phyloP scores from a whole-genome alignment of 2,888 invertebrate species.

The Ptilodon capucinus region DNA sequence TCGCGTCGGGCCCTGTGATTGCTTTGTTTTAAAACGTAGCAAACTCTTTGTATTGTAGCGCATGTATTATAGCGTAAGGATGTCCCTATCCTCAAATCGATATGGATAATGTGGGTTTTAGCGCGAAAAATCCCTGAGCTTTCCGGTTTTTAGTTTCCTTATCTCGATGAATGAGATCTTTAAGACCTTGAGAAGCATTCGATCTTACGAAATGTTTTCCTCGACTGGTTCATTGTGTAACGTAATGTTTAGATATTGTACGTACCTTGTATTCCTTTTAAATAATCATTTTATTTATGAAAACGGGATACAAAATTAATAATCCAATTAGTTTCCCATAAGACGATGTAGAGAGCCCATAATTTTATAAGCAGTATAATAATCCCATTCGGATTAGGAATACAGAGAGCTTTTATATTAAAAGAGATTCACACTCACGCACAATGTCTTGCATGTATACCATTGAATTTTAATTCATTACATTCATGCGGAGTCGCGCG shows the following conservation, averaged over 20 bases:
- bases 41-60: slow-evolving; percentile 43
- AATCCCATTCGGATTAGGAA: slow-evolving; percentile 23
- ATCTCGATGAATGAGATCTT: slow-evolving; percentile 50
- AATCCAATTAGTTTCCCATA: slow-evolving; percentile 44
- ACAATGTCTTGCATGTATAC: slow-evolving; percentile 56
- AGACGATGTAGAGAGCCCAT: slow-evolving; percentile 8
- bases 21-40: slow-evolving; percentile 56
- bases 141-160: slow-evolving; percentile 52
- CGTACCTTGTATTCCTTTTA: background rate
- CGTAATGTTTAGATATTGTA: slow-evolving; percentile 19
- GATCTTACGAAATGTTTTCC: slow-evolving; percentile 60
- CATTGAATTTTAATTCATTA: slow-evolving; percentile 81
- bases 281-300: background rate
- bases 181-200: slow-evolving; percentile 55
- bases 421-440: slow-evolving; percentile 60
- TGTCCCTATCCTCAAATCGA: slow-evolving; percentile 56
- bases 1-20: slow-evolving; percentile 32
- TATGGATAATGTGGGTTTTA: slow-evolving; percentile 47
- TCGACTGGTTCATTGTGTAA: slow-evolving; percentile 50
- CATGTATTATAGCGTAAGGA: slow-evolving; percentile 51
- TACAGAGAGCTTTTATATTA: slow-evolving; percentile 50
- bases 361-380: slow-evolving; percentile 16
- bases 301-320: background rate
- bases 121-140: slow-evolving; percentile 37
- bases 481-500: slow-evolving; percentile 77